phyloP scores from a whole-genome alignment of 2,797 vertebrate species.

The Brachyalestes nurse region DNA sequence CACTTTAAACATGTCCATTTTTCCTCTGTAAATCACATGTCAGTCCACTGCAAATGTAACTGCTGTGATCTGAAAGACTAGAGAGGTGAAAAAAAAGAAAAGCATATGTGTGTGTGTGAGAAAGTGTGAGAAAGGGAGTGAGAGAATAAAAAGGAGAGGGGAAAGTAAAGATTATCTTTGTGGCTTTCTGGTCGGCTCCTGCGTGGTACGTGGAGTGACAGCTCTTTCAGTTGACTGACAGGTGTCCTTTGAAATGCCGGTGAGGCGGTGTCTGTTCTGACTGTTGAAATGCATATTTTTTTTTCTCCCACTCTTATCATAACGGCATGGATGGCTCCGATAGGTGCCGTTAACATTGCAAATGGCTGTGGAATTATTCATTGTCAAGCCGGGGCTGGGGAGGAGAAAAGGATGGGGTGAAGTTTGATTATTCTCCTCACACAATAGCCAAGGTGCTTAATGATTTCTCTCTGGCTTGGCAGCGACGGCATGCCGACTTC shows the following conservation, averaged over 20 bases:
- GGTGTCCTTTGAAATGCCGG: conserved; percentile 99
- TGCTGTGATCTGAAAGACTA: conserved; percentile 86
- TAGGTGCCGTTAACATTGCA: conserved; percentile 99
- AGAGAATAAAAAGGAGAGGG: conserved; percentile 65
- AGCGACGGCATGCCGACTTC: conserved; percentile 92
- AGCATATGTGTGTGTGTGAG: conserved; percentile 24
- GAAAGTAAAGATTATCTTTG: conserved; percentile 98
- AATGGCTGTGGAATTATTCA: conserved; percentile 99
- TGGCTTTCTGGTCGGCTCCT: conserved; percentile 90
- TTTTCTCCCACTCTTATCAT: conserved; percentile 90
- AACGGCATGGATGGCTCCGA: conserved; percentile 99
- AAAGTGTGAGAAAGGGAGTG: conserved; percentile 63
- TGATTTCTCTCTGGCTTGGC: conserved; percentile 98
- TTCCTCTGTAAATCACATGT: conserved; percentile 97
- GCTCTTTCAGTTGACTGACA: conserved; percentile 98
- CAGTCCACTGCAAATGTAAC: conserved; percentile 90
- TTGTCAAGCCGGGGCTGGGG: conserved; percentile 91
- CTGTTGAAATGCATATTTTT: conserved; percentile 99
- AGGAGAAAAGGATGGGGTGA: conserved; percentile 81
- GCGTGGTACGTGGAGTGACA: conserved; percentile 92
- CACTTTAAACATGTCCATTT: conserved; percentile 87
- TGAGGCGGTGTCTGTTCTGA: conserved; percentile 94
- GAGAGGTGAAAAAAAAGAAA: conserved; percentile 68
- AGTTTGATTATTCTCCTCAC: conserved; percentile 99
- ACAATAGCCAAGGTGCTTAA: conserved; percentile 98